Conservation (phyloP, 2,888 invertebrate species). For the Lypha dubia region DNA sequence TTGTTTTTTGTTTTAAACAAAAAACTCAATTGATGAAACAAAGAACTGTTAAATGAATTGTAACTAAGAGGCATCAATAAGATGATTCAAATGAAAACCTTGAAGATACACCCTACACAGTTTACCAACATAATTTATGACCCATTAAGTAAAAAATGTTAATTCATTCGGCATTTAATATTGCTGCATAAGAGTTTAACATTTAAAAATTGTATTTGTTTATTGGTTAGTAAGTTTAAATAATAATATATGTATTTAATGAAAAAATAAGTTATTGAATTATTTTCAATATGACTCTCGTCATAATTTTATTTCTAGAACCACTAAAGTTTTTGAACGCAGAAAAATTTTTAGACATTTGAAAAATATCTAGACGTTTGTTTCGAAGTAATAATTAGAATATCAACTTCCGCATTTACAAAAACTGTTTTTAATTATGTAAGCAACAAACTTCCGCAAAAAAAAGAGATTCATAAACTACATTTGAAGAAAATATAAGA, state of each 20-base stretch:
- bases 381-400: no score
- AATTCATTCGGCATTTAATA: not conserved
- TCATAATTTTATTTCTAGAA: no score
- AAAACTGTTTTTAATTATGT: no score
- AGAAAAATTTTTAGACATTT: no score
- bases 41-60: constrained; percentile 3
- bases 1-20: constrained; percentile 4
- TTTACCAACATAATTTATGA: not conserved
- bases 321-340: no score
- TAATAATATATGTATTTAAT: no score
- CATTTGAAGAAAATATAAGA: not conserved
- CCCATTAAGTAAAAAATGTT: not conserved
- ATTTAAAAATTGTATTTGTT: not conserved
- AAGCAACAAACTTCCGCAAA: not conserved
- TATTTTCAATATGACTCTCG: no score
- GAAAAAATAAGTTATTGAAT: no score
- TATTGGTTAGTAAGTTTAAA: no score
- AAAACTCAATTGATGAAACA: constrained; percentile 17
- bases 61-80: constrained; percentile 2
- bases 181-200: not conserved
- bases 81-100: not conserved
- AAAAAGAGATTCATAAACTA: not conserved
- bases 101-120: not conserved
- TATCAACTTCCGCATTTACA: no score
- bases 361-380: no score